Evolutionary conservation across 1,140 invertebrate genomes (phyloP).

Genomic region (Brachionus asplanchnoidis): DNA sequence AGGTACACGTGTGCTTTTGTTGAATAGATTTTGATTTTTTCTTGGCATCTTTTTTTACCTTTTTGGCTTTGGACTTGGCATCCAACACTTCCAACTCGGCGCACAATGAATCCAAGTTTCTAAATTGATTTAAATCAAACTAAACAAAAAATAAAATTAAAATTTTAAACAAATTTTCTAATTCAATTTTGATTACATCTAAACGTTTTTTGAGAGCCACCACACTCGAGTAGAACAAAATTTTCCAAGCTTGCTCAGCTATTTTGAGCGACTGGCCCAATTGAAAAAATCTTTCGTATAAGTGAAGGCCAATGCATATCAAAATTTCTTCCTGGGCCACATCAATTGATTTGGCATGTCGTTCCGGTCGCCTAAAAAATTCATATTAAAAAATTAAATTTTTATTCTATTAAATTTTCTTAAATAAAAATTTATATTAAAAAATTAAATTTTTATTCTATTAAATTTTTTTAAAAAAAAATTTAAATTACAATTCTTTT

Average conservation of each 20-base stretch:
- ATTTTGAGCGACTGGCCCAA: slow-evolving; percentile 76
- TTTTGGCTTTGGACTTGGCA: background rate
- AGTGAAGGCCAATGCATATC: slow-evolving; percentile 82
- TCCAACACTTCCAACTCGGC: background rate
- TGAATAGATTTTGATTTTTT: background rate
- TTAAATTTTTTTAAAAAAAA: too few relatives aligned
- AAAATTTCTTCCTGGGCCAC: slow-evolving; percentile 90
- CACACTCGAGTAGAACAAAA: slow-evolving; percentile 77
- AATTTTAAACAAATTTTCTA: background rate
- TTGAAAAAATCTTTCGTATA: slow-evolving; percentile 77
- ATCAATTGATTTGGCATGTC: slow-evolving; percentile 87
- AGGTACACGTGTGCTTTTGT: background rate
- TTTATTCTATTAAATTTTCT: background rate
- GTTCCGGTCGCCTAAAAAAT: slow-evolving; percentile 66
- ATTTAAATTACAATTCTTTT: slow-evolving; percentile 49
- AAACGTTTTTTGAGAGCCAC: slow-evolving; percentile 80
- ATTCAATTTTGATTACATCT: slow-evolving; percentile 56
- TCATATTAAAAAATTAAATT: background rate
- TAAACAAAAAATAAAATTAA: background rate
- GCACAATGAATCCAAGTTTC: background rate
- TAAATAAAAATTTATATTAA: background rate
- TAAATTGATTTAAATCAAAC: slow-evolving; percentile 14
- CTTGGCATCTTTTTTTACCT: background rate
- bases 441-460: background rate
- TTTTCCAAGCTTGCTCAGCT: slow-evolving; percentile 83